A percentile compares a stretch with the other conserved stretches of the same genome.
Conservation (phyloP, 1,140 invertebrate species). For the Temnothorax nylanderi region DNA sequence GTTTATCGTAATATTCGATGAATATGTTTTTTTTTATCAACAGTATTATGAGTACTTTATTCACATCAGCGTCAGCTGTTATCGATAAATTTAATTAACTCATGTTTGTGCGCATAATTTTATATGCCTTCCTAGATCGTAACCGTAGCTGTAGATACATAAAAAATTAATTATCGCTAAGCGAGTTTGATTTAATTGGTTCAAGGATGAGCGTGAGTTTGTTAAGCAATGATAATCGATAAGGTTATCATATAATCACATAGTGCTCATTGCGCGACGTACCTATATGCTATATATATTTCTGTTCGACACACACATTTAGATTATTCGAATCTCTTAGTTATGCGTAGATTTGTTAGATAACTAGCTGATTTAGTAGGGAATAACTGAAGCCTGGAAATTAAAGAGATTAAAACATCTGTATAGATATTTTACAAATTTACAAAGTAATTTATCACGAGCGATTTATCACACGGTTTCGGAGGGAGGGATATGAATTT, state of each 20-base stretch:
- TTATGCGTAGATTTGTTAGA: not conserved
- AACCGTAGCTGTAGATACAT: not conserved
- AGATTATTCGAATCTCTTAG: not conserved
- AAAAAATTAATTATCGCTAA: slow-evolving; percentile 36
- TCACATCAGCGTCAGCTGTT: slow-evolving; percentile 21
- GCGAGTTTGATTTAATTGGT: not conserved
- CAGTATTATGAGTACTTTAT: slow-evolving; percentile 2
- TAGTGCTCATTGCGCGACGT: not conserved
- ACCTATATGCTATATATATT: not conserved
- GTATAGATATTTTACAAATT: not conserved
- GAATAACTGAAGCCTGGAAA: not conserved
- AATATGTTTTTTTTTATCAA: not conserved
- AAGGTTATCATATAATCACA: not conserved
- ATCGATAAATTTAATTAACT: slow-evolving; percentile 37
- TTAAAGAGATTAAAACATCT: slow-evolving; percentile 8
- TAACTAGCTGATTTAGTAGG: not conserved
- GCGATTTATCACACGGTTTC: slow-evolving; percentile 21
- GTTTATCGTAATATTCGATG: slow-evolving; percentile 1
- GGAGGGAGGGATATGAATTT: slow-evolving; percentile 6
- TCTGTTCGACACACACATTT: not conserved
- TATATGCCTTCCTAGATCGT: not conserved
- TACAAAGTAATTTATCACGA: slow-evolving; percentile 31
- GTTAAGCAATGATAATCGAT: not conserved
- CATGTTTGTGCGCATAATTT: not conserved
- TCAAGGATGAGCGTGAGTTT: slow-evolving; percentile 2